Percentiles rank a stretch among this genome's conserved stretches.
These are phyloP conservation scores for Fringilla coelebs DNA, from an alignment of 2,797 vertebrate genomes.

Conservation along the genomic window DNA sequence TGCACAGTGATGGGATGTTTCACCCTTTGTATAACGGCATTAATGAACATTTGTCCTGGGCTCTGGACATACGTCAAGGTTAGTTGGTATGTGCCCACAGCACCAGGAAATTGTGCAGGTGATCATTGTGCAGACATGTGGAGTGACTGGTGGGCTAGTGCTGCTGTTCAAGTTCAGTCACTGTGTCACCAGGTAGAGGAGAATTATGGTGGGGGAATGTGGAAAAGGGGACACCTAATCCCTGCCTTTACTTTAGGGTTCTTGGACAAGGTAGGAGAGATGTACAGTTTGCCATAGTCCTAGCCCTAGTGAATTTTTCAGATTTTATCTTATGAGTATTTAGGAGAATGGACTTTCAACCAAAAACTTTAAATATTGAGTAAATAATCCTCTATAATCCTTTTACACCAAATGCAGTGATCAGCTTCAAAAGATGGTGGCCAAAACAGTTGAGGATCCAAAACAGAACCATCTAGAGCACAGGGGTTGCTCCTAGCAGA, in stretches of 20 bases:
- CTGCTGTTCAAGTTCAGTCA: not conserved
- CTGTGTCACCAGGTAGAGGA: not conserved
- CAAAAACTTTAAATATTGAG: not conserved
- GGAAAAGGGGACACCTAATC: not conserved
- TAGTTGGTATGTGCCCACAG: not conserved
- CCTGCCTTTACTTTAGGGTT: not conserved
- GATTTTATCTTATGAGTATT: not conserved
- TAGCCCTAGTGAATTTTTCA: not conserved
- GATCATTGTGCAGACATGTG: not conserved
- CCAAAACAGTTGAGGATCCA: not conserved
- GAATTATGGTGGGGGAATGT: not conserved
- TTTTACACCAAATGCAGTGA: not conserved
- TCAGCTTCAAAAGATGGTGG: not conserved
- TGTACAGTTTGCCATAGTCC: fast-evolving
- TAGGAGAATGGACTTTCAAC: not conserved
- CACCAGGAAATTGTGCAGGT: not conserved
- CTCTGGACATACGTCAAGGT: not conserved
- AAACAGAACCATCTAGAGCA: not conserved
- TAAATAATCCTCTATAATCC: not conserved
- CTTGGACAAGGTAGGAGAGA: not conserved
- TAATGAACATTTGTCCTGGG: not conserved
- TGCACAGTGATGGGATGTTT: not conserved
- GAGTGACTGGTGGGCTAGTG: not conserved
- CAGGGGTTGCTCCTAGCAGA: not conserved
- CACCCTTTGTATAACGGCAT: not conserved